phyloP scores from a whole-genome alignment of 2,888 invertebrate species.

The Panorpa germanica region DNA sequence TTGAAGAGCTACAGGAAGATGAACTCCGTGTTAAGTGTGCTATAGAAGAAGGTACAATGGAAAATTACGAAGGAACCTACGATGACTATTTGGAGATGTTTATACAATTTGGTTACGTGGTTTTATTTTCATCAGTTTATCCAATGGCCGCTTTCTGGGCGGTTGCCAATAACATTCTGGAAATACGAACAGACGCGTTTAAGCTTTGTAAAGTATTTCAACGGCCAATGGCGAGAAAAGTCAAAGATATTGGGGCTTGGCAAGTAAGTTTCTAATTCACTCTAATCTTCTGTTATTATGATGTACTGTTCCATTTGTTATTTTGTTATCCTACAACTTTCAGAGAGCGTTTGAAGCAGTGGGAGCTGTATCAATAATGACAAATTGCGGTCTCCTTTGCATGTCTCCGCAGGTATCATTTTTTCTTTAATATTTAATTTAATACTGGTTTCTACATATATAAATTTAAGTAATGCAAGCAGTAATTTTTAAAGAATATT shows the following conservation, averaged over 20 bases:
- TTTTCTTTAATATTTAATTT: no score
- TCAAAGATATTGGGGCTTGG: slow-evolving; percentile 60
- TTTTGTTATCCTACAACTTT: slow-evolving; percentile 11
- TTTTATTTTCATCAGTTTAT: slow-evolving; percentile 57
- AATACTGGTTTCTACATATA: no score
- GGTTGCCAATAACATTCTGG: slow-evolving; percentile 51
- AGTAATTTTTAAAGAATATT: slow-evolving; percentile 1
- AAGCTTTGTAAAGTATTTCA: slow-evolving; percentile 47
- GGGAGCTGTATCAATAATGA: slow-evolving; percentile 46
- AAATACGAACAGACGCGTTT: slow-evolving; percentile 54
- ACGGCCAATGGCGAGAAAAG: slow-evolving; percentile 42
- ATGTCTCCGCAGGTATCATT: slow-evolving; percentile 47
- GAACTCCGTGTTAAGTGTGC: slow-evolving; percentile 29
- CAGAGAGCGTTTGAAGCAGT: slow-evolving; percentile 46
- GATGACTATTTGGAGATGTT: slow-evolving; percentile 64
- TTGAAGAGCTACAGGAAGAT: slow-evolving; percentile 23
- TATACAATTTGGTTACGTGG: slow-evolving; percentile 63
- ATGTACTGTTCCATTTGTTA: slow-evolving; percentile 15
- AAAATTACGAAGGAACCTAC: slow-evolving; percentile 52
- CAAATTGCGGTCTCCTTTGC: slow-evolving; percentile 54
- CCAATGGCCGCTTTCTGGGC: slow-evolving; percentile 60
- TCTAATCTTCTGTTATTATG: slow-evolving; percentile 11
- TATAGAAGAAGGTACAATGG: slow-evolving; percentile 38
- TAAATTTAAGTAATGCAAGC: background rate
- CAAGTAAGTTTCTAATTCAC: slow-evolving; percentile 30